Percentiles rank a stretch among this genome's conserved stretches.
phyloP scores from a whole-genome alignment of 2,113 vertebrate genomes.

The Caretta caretta region DNA sequence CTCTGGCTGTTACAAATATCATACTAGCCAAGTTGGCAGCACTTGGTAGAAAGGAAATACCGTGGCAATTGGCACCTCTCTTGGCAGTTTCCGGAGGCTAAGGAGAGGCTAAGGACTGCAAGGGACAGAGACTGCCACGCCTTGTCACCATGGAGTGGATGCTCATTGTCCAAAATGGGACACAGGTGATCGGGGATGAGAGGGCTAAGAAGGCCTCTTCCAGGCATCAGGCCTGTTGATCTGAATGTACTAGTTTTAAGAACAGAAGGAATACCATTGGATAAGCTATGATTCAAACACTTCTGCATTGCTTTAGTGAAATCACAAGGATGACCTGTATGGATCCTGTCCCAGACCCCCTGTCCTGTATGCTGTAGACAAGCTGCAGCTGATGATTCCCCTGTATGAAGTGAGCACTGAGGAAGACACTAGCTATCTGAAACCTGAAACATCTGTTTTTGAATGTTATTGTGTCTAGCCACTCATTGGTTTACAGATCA shows the following conservation, averaged over 20 bases:
- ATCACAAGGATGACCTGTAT: neutral
- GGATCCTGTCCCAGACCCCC: neutral
- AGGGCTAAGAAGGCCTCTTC: neutral
- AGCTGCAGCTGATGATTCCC: neutral
- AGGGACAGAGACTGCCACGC: neutral
- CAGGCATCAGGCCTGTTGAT: neutral
- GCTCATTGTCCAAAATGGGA: constrained; percentile 13
- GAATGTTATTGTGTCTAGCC: neutral
- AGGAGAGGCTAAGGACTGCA: neutral
- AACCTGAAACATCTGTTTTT: neutral
- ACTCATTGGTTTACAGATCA: neutral
- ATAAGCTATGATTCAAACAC: neutral
- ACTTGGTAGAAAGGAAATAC: constrained; percentile 21
- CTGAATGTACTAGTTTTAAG: neutral
- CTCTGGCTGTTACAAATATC: neutral
- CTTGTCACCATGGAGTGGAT: neutral
- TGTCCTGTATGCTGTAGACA: neutral
- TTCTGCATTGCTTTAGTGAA: neutral
- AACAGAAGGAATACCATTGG: neutral
- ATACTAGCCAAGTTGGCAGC: constrained; percentile 33
- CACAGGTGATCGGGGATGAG: neutral
- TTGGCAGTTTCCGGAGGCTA: neutral
- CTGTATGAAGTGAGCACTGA: neutral
- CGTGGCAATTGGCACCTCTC: constrained; percentile 10
- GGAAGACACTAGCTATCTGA: neutral